These are phyloP conservation scores for Lithobius niger DNA, from an alignment of 1,140 invertebrate species.

Conservation along the genomic window DNA sequence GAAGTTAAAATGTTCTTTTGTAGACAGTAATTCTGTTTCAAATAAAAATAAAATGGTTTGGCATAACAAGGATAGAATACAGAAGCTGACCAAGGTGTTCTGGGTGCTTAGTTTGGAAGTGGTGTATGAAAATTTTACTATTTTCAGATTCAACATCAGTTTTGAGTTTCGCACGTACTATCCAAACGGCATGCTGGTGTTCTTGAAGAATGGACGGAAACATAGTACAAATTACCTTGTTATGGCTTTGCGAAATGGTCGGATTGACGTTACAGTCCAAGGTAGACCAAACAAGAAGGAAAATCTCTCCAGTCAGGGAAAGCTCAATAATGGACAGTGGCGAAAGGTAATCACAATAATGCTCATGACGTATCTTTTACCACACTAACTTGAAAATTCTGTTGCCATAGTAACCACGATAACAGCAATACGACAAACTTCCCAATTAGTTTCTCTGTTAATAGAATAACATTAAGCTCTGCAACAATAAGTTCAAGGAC, in stretches of 20 bases:
- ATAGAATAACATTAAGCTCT: background rate
- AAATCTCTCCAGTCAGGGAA: conserved; percentile 41
- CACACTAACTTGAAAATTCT: background rate
- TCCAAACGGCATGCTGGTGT: conserved; percentile 61
- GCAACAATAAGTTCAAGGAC: too few relatives aligned
- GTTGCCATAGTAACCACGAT: background rate
- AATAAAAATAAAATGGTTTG: too few relatives aligned
- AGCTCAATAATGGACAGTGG: conserved; percentile 70
- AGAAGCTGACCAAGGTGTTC: too few relatives aligned
- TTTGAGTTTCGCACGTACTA: conserved; percentile 77
- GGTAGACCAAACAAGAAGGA: conserved; percentile 45
- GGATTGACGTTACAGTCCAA: conserved; percentile 50
- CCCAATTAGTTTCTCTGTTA: background rate
- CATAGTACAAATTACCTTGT: conserved; percentile 55
- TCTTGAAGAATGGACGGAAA: conserved; percentile 38
- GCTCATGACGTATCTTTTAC: background rate
- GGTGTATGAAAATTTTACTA: too few relatives aligned
- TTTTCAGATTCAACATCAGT: conserved; percentile 47
- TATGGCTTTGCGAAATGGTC: conserved; percentile 53
- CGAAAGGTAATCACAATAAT: conserved; percentile 52
- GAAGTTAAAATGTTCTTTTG: conserved; percentile 8
- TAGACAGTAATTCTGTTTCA: too few relatives aligned
- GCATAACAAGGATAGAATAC: too few relatives aligned
- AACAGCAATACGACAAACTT: background rate
- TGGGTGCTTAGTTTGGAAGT: too few relatives aligned